Evolutionary conservation across 1,140 invertebrate genomes (phyloP).

Genomic region (Luehdorfia chinensis): DNA sequence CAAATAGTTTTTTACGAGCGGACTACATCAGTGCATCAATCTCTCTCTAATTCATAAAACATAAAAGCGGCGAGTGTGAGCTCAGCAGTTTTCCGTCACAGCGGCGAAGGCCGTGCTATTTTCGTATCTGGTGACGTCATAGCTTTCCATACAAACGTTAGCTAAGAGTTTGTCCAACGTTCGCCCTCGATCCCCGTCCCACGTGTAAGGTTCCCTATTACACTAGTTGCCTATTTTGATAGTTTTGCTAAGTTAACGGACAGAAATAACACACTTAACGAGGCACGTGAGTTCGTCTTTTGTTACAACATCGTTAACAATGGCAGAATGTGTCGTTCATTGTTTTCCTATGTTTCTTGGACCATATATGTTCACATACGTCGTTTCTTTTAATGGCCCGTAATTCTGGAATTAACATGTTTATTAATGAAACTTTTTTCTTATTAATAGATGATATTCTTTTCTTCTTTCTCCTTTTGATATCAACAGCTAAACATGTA

Average conservation of each 20-base stretch:
- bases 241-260: background rate
- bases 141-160: conserved; percentile 50
- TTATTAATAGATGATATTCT: too few species aligned
- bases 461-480: too few species aligned
- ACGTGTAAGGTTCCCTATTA: too few species aligned
- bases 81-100: conserved; percentile 51
- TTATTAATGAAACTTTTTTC: too few species aligned
- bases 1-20: conserved; percentile 21
- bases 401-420: too few species aligned
- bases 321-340: conserved; percentile 2
- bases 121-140: conserved; percentile 51
- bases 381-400: too few species aligned
- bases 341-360: too few species aligned
- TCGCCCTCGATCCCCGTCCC: background rate
- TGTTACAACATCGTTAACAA: conserved; percentile 4
- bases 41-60: conserved; percentile 38
- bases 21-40: conserved; percentile 36
- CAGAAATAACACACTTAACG: background rate
- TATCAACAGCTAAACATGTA: too few species aligned
- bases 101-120: conserved; percentile 57
- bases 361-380: too few species aligned
- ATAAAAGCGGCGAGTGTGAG: conserved; percentile 43
- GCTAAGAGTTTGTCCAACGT: conserved; percentile 11
- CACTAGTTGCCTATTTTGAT: background rate
- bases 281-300: background rate